Conservation (phyloP, 2,113 vertebrate species). For the Cygnus atratus region DNA sequence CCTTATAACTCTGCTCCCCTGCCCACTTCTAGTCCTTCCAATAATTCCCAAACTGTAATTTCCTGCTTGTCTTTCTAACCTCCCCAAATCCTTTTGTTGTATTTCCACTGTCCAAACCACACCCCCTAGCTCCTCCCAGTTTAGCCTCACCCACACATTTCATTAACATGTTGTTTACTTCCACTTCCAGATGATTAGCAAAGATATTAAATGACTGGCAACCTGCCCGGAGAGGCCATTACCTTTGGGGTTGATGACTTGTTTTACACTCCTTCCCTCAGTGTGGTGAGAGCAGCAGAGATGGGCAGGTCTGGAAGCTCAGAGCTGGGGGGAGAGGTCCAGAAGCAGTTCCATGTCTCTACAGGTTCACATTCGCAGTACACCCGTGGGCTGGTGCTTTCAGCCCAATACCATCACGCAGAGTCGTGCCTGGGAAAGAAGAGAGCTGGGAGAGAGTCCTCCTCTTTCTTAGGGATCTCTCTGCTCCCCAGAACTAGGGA, state of each 20-base stretch:
- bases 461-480: background rate
- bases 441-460: fast-evolving
- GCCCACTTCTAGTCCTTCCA: background rate
- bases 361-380: background rate
- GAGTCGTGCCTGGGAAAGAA: background rate
- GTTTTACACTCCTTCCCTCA: background rate
- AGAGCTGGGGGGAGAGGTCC: background rate
- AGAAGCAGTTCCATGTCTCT: background rate
- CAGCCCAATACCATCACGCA: background rate
- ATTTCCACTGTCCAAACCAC: background rate
- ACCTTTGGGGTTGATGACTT: conserved; percentile 37
- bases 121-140: background rate
- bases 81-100: background rate
- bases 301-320: background rate
- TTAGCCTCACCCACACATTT: conserved; percentile 30
- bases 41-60: background rate
- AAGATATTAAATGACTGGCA: conserved; percentile 38
- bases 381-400: fast-evolving
- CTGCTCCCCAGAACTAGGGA: fast-evolving
- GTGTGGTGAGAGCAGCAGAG: background rate
- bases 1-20: background rate
- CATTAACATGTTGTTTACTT: conserved; percentile 40
- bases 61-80: background rate
- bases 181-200: background rate
- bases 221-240: conserved; percentile 24